Percentiles rank a stretch among this genome's conserved stretches.
Conservation (phyloP, 2,113 vertebrate species). For the Lynx canadensis region DNA sequence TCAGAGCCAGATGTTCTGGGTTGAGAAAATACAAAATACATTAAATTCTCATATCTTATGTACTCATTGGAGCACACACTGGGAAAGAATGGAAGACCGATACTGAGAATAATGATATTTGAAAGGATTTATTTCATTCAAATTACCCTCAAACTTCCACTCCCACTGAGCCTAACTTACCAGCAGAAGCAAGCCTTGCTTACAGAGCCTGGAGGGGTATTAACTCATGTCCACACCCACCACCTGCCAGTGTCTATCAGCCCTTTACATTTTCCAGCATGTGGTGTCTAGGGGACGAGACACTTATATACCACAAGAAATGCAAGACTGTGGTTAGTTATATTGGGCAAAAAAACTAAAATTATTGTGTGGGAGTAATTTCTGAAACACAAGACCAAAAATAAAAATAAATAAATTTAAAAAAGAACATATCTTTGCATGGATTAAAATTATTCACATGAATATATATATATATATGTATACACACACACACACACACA, state of each 20-base stretch:
- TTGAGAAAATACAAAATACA: neutral
- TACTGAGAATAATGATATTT: neutral
- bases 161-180: neutral
- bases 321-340: neutral
- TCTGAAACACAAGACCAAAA: neutral
- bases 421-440: neutral
- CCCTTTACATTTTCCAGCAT: neutral
- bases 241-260: neutral
- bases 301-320: neutral
- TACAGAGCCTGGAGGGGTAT: neutral
- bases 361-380: neutral
- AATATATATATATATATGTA: neutral
- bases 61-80: neutral
- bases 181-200: neutral
- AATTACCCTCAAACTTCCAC: neutral
- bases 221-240: neutral
- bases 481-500: neutral
- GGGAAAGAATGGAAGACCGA: neutral
- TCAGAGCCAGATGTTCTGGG: neutral
- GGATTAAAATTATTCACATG: neutral
- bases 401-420: neutral
- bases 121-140: neutral
- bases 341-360: neutral
- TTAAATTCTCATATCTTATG: neutral
- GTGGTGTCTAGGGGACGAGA: neutral